Conservation (phyloP, 2,113 vertebrate species). For the Alethe diademata region DNA sequence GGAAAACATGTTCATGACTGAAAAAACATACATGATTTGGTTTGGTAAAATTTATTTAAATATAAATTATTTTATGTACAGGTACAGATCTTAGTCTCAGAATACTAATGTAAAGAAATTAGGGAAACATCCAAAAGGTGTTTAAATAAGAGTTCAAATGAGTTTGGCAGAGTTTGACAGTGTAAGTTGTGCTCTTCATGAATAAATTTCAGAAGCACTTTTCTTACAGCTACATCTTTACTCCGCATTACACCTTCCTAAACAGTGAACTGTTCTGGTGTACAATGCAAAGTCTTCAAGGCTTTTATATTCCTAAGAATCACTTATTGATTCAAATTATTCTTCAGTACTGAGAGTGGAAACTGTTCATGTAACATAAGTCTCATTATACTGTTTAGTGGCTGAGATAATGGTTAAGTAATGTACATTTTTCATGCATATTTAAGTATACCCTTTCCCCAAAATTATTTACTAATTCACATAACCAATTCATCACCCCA, state of each 20-base stretch:
- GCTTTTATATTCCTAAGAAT: neutral
- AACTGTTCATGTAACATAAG: neutral
- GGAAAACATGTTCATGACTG: neutral
- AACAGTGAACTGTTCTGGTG: neutral
- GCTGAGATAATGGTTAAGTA: neutral
- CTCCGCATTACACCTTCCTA: neutral
- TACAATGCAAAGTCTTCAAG: neutral
- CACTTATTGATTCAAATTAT: neutral
- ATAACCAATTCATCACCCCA: neutral
- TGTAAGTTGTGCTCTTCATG: neutral
- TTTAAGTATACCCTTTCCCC: neutral
- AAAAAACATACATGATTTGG: neutral
- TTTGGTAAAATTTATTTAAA: neutral
- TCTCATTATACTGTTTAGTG: neutral
- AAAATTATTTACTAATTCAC: neutral
- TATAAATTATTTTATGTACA: neutral
- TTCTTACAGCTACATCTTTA: neutral
- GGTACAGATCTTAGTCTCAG: accelerated
- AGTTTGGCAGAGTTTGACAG: neutral
- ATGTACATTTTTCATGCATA: neutral
- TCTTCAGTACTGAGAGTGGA: neutral
- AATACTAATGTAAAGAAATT: neutral
- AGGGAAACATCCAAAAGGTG: accelerated
- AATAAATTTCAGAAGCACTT: neutral
- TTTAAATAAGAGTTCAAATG: neutral